phyloP scores from a whole-genome alignment of 2,888 invertebrate genomes.

The Heliothis peltigera region DNA sequence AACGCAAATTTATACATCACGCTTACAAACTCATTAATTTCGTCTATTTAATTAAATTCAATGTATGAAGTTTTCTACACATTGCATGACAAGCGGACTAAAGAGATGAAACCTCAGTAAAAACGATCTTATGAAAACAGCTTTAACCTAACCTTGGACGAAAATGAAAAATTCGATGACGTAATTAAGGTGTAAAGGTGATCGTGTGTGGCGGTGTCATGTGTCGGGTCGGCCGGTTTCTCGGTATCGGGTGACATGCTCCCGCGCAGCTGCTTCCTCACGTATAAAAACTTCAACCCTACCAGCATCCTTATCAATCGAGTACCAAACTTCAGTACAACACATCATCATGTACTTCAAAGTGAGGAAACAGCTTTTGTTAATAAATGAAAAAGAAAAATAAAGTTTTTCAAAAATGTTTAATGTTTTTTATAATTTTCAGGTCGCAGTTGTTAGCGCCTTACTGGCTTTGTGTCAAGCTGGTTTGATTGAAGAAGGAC shows the following conservation, averaged over 20 bases:
- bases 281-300: slow-evolving; percentile 86
- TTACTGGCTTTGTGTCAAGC: slow-evolving; percentile 86
- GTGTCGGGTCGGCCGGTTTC: slow-evolving; percentile 81
- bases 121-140: slow-evolving; percentile 63
- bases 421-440: slow-evolving; percentile 51
- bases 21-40: background rate
- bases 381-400: slow-evolving; percentile 17
- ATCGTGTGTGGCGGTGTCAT: slow-evolving; percentile 81
- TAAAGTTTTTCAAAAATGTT: background rate
- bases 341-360: slow-evolving; percentile 84
- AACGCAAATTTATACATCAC: background rate
- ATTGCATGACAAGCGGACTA: background rate
- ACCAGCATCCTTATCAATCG: slow-evolving; percentile 80
- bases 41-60: background rate
- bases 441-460: slow-evolving; percentile 83
- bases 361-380: slow-evolving; percentile 72
- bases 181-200: slow-evolving; percentile 82
- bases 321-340: slow-evolving; percentile 74
- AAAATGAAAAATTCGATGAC: slow-evolving; percentile 81
- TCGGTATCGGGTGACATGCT: slow-evolving; percentile 78
- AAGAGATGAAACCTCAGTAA: background rate
- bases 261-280: slow-evolving; percentile 69
- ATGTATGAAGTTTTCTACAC: background rate
- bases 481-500: slow-evolving; percentile 79
- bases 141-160: slow-evolving; percentile 82